Conservation (phyloP, 1,140 invertebrate genomes). For the Mycetomoellerius zeteki region DNA sequence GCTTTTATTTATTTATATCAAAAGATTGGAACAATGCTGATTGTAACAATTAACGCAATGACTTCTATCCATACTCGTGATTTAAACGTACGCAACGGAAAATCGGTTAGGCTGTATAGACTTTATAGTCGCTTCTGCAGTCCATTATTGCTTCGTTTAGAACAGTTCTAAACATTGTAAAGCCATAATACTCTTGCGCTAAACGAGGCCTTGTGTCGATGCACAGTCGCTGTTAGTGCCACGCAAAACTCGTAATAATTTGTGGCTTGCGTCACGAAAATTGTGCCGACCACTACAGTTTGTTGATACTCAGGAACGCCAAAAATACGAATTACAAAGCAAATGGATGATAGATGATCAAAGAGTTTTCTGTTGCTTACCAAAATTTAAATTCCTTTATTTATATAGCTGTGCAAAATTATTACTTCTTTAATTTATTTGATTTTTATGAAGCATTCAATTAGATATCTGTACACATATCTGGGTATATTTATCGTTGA, state of each 20-base stretch:
- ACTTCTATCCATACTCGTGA: background rate
- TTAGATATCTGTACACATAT: background rate
- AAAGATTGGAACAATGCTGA: background rate
- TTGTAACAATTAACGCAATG: background rate
- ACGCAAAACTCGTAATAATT: conserved; percentile 79
- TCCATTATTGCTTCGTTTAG: conserved; percentile 86
- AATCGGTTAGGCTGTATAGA: conserved; percentile 36
- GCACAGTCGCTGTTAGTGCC: conserved; percentile 78
- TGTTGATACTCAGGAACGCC: conserved; percentile 38
- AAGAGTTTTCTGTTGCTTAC: background rate
- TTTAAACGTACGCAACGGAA: conserved; percentile 32
- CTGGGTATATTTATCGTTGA: background rate
- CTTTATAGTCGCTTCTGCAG: conserved; percentile 85
- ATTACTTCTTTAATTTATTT: background rate
- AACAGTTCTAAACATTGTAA: conserved; percentile 85
- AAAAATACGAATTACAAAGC: conserved; percentile 45
- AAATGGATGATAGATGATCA: background rate
- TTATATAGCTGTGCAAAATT: background rate
- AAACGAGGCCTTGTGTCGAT: conserved; percentile 82
- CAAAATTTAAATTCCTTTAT: background rate
- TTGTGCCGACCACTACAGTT: conserved; percentile 64
- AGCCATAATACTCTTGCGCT: conserved; percentile 83
- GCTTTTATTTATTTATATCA: background rate
- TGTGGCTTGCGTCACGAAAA: conserved; percentile 81
- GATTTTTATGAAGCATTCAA: background rate